Percentiles rank a stretch among this genome's conserved stretches.
Evolutionary conservation across 1,140 invertebrate genomes (phyloP).

Genomic region (Heliothis virescens): DNA sequence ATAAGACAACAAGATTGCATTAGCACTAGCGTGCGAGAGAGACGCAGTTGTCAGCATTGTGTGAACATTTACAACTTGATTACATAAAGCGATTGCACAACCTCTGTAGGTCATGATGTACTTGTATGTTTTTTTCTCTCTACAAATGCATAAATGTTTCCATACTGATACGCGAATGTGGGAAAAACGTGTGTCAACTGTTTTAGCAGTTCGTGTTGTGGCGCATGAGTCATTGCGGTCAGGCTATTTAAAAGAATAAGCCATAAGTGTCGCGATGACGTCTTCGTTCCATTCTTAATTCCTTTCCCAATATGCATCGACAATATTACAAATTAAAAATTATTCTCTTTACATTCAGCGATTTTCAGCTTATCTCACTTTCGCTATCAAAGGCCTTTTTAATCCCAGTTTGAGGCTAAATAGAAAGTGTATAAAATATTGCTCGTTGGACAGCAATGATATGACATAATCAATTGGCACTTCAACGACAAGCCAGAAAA

Average conservation of each 20-base stretch:
- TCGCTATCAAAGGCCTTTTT: no score
- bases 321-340: no score
- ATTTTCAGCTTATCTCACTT: no score
- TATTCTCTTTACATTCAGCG: no score
- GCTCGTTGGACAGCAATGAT: neutral
- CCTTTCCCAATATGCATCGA: no score
- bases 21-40: slow-evolving; percentile 13
- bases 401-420: no score
- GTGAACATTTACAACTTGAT: slow-evolving; percentile 42
- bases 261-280: no score
- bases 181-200: slow-evolving; percentile 40
- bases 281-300: no score
- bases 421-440: neutral
- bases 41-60: slow-evolving; percentile 46
- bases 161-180: slow-evolving; percentile 32
- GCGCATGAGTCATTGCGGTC: slow-evolving; percentile 21
- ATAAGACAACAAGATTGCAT: slow-evolving; percentile 11
- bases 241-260: slow-evolving; percentile 4
- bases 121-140: slow-evolving; percentile 27
- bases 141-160: slow-evolving; percentile 32
- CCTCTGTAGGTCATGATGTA: slow-evolving; percentile 37
- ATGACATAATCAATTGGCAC: slow-evolving; percentile 28
- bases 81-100: slow-evolving; percentile 47
- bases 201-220: neutral
- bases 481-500: neutral